Evolutionary conservation across 2,113 vertebrate species (phyloP), one percentile per base, ranked within the genome.

Genomic region (Phaethornis superciliosus): DNA sequence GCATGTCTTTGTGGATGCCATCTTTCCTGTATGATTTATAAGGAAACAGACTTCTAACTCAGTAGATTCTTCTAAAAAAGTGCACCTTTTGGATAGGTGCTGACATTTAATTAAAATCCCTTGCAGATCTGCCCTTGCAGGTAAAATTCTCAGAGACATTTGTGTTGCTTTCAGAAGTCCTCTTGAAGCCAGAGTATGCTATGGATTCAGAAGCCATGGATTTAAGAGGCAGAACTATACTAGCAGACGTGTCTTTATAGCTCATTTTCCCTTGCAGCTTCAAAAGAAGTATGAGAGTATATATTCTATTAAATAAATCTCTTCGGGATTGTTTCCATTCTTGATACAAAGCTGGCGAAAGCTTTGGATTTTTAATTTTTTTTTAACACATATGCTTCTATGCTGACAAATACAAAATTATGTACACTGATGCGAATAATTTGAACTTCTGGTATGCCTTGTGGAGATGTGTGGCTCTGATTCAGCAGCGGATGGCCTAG

Each of bases 131-230:
- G 8, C 47, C 23, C 12, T 87, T 68, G 56, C 72, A 62, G 23
- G 12, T 62, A 47, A 85, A 82, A 69, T 59, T 89, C 33, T 89
- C 37, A 72, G 44, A 71, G 37, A n/a, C 0, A 17, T 59, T 81
- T 68, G 4, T 0, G 0, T 56, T 68, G 8, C 5, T 77, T 81
- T 17, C 3, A 5, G 30, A 79, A 28, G 10, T 76, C 30, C 15
- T 72, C 11, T 33, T 54, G 55, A 89, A 85, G 7, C 12, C 27
- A 46, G 12, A 19, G 17, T 40, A n/a, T n/a, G n/a, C n/a, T n/a
- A n/a, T n/a, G n/a, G n/a, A n/a, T n/a, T n/a, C n/a, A n/a, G n/a
- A n/a, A n/a, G n/a, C 19, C 21, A 42, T 0, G 1, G 18, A 40
- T 69, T 89, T 81, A 74, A 70, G 55, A 19, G 23, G 3, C 3